Base-by-base conservation (phyloP, 2,888 invertebrate species). In the Callinectes sapidus region DNA sequence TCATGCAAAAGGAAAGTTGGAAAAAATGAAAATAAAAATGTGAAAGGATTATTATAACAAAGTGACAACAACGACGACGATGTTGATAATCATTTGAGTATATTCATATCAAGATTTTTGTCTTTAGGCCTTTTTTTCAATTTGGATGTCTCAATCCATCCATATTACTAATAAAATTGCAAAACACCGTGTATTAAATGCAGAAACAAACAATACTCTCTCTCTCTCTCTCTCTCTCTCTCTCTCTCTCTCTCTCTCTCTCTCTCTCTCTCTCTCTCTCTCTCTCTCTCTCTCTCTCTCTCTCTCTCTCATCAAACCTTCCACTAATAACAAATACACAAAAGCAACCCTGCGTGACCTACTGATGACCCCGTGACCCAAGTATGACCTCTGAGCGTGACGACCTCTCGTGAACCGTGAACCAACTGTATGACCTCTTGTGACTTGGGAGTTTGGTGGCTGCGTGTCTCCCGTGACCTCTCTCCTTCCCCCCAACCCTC, bases 381-480 rank as follows among this genome's bases (percentile, higher is more conserved):
- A 48, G 61, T 77, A n/a, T 77, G 71, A n/a, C 28, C 28, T 77
- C 71, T 13, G 10, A 23, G 71, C 71, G 71, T 77, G 71, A 28
- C 71, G 71, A 77, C 71, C 71, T 23, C 61, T 18, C 10, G 28
- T 32, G 32, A 77, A n/a, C 71, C 71, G 13, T n/a, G n/a, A n/a
- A n/a, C n/a, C 71, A 28, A 61, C 61, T 23, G 61, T 23, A 18
- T 61, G 61, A 61, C 61, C 61, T 61, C 23, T 23, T 48, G 13
- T 77, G 71, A 77, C 71, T 32, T 77, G 71, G 71, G 71, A 77
- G 71, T 77, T 28, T 28, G 6, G 28, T 28, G 28, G 71, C 28
- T 23, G 71, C 71, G 28, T 77, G 71, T 77, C 71, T 77, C 71
- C 71, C 71, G 71, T 77, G 71, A 77, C 71, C 71, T 23, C 23